phyloP scores from a whole-genome alignment of 2,113 vertebrate species.

The Protobothrops flavoviridis region DNA sequence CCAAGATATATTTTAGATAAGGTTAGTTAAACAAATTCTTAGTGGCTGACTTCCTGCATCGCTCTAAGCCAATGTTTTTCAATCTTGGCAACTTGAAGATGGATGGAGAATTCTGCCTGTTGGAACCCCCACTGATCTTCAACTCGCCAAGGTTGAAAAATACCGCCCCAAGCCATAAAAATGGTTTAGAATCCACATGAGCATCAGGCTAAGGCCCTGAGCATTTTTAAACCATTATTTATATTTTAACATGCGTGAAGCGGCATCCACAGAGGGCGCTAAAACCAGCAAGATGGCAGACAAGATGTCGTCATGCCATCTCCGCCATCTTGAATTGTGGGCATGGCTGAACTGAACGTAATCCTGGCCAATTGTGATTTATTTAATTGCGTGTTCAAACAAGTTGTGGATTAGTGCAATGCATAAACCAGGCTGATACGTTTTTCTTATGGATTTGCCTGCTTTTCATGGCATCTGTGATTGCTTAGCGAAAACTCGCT shows the following conservation, averaged over 20 bases:
- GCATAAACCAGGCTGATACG: background rate
- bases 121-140: background rate
- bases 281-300: background rate
- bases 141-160: background rate
- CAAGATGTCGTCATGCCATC: background rate
- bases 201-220: background rate
- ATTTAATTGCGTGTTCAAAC: background rate
- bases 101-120: background rate
- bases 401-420: background rate
- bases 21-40: background rate
- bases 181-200: background rate
- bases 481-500: background rate
- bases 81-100: background rate
- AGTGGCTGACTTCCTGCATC: background rate
- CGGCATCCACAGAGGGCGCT: background rate
- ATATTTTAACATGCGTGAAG: background rate
- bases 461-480: background rate
- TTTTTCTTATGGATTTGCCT: background rate
- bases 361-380: background rate
- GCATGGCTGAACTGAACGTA: background rate
- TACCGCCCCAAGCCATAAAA: background rate
- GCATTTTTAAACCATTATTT: background rate
- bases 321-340: background rate
- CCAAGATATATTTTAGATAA: background rate
- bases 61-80: background rate